These are phyloP conservation scores for Chascanopsetta lugubris DNA, from an alignment of 2,113 vertebrate genomes.

Conservation along the genomic window DNA sequence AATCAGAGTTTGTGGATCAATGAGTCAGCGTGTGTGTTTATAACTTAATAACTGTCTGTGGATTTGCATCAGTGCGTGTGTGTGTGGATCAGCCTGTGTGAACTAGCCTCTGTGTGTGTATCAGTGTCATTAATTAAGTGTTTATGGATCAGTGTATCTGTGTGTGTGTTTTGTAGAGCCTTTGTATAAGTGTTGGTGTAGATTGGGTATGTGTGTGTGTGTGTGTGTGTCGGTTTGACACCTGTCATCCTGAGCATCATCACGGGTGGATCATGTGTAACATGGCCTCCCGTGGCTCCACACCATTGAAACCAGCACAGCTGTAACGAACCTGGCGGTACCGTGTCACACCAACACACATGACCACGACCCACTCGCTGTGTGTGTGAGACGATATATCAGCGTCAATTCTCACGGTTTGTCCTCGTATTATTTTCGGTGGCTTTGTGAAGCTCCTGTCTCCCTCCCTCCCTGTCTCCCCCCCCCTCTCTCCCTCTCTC, in stretches of 20 bases:
- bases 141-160: not conserved
- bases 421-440: slow-evolving; percentile 40
- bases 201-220: not conserved
- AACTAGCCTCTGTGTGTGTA: too few species aligned
- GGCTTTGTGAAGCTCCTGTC: slow-evolving; percentile 68
- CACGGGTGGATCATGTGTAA: slow-evolving; percentile 55
- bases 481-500: too few species aligned
- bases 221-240: slow-evolving; percentile 57
- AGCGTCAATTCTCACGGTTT: not conserved
- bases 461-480: too few species aligned
- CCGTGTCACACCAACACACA: not conserved
- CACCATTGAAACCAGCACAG: slow-evolving; percentile 46
- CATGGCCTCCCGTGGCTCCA: slow-evolving; percentile 71
- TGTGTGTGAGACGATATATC: not conserved
- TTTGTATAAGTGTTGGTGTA: not conserved
- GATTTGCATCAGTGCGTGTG: not conserved
- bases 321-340: slow-evolving; percentile 7
- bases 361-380: not conserved
- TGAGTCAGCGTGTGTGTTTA: not conserved
- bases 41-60: not conserved
- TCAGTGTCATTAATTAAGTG: not conserved
- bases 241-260: slow-evolving; percentile 74
- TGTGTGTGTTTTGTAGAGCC: not conserved
- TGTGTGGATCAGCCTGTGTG: not conserved
- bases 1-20: not conserved